Conservation (phyloP, 2,888 invertebrate genomes). For the Osedax frankpressi region DNA sequence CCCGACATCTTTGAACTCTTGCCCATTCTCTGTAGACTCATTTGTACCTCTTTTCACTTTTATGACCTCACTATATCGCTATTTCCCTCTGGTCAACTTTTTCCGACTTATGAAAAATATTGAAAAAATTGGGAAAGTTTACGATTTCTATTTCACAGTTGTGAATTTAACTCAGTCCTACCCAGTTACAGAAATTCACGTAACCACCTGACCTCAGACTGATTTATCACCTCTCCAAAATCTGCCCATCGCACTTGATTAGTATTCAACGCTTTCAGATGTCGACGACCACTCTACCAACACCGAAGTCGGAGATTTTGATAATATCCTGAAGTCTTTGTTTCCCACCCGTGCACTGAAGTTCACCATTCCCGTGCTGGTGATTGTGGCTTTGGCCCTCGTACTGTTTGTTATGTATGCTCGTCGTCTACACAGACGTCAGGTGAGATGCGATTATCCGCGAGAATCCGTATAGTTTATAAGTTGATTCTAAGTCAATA, state of each 20-base stretch:
- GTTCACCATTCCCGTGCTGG: neutral
- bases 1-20: too few relatives aligned
- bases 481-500: too few relatives aligned
- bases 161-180: neutral
- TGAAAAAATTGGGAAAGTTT: too few relatives aligned
- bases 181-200: neutral
- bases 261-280: neutral
- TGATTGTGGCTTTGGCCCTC: neutral
- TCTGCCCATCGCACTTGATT: neutral
- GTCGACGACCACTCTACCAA: neutral
- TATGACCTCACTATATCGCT: too few relatives aligned
- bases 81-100: too few relatives aligned
- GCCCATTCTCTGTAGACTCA: too few relatives aligned
- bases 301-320: neutral
- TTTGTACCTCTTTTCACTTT: too few relatives aligned
- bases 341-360: neutral
- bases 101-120: too few relatives aligned
- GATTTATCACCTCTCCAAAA: neutral
- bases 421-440: neutral
- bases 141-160: neutral
- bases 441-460: too few relatives aligned
- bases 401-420: neutral
- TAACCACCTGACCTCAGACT: neutral
- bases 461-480: too few relatives aligned
- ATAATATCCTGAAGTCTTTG: neutral